Evolutionary conservation across 2,113 vertebrate species (phyloP), one percentile per base, ranked within the genome.

Genomic region (Diglossa brunneiventris): DNA sequence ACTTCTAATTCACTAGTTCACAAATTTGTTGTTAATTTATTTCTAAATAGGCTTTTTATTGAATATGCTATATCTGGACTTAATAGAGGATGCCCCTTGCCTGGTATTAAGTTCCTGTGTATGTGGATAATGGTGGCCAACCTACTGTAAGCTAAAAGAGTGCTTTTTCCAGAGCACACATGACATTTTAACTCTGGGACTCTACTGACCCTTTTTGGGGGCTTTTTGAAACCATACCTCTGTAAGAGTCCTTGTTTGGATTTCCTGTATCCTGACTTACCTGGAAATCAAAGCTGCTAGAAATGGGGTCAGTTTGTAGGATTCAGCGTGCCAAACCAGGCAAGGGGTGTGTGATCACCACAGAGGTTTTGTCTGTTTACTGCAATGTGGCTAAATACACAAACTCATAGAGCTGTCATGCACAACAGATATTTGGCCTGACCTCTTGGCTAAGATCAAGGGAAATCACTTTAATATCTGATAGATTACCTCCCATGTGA

Each of bases 1-100:
- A 67, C 73, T 93, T 94, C 92, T 96, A 96, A 95, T 96, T 94
- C 89, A 42, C 37, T 66, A 30, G 17, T 61, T 61, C 59, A 39
- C 59, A 61, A 22, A 95, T 97, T 97, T 97, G 76, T 92, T 95
- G 79, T 70, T 95, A 97, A 97, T 97, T 98, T 73, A 94, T 96
- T 98, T 97, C 94, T 89, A 95, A 98, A 95, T 86, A 94, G 92
- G 67, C 73, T 90, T 96, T 97, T 96, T 92, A 94, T 94, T 96
- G 95, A 93, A 95, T 94, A 90, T 28, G 77, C 78, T 97, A 86
- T 94, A 76, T 68, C 64, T 90, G 93, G 28, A 85, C 93, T 95
- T 92, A 92, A 95, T 77, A 95, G 79, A 86, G 72, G 83, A 76
- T 94, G 77, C 59, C 91, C 79, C 53, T 92, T 83, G 16, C 26